These are phyloP conservation scores for Melipona quadrifasciata DNA, from an alignment of 1,140 invertebrate species.

Conservation along the genomic window DNA sequence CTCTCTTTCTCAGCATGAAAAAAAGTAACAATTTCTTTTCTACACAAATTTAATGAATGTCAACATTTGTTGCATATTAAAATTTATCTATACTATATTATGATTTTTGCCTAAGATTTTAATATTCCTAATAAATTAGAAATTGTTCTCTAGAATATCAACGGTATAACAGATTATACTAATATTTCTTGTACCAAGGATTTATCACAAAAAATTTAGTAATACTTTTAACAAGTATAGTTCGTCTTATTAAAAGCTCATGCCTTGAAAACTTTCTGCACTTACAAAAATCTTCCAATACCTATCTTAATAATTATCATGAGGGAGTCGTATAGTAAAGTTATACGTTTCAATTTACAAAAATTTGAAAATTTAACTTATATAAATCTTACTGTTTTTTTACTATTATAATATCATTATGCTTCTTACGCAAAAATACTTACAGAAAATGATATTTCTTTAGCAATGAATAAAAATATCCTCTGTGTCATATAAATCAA, in stretches of 20 bases:
- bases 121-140: conserved; percentile 42
- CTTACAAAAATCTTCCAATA: conserved; percentile 43
- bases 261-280: conserved; percentile 50
- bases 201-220: conserved; percentile 27
- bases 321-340: conserved; percentile 35
- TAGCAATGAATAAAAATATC: background rate
- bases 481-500: background rate
- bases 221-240: conserved; percentile 32
- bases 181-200: conserved; percentile 32
- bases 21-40: conserved; percentile 23
- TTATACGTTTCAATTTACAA: background rate
- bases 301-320: conserved; percentile 23
- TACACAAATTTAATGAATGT: conserved; percentile 26
- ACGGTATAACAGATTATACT: conserved; percentile 31
- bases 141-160: conserved; percentile 36
- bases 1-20: background rate
- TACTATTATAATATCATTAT: background rate
- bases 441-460: background rate
- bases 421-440: background rate
- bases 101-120: conserved; percentile 53
- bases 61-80: conserved; percentile 34
- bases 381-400: background rate
- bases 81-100: conserved; percentile 44
- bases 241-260: conserved; percentile 32
- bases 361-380: background rate